A percentile compares a stretch with the other conserved stretches of the same genome.
Evolutionary conservation across 2,113 vertebrate genomes (phyloP).

Genomic region (Sminthopsis crassicaudata): DNA sequence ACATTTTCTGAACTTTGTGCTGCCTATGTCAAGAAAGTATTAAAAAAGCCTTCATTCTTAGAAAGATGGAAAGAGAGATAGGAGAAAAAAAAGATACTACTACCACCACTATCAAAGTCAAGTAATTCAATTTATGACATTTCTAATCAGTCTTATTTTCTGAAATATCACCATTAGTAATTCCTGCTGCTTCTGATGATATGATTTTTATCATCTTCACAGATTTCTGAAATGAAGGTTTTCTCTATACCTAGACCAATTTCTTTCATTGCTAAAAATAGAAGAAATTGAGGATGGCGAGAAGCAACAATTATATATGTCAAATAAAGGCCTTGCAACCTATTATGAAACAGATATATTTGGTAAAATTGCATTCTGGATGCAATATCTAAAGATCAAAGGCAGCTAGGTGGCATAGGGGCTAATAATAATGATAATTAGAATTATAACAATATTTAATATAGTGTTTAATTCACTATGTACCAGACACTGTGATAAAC

Average conservation of each 20-base stretch:
- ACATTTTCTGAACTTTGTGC: constrained; percentile 35
- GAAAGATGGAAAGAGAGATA: constrained; percentile 32
- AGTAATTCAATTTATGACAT: constrained; percentile 14
- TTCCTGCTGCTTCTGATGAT: neutral
- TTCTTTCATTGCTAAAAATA: constrained; percentile 18
- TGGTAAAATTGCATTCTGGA: constrained; percentile 38
- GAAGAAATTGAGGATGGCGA: constrained; percentile 25
- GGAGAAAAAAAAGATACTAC: constrained; percentile 33
- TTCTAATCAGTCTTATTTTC: neutral
- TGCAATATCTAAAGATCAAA: constrained; percentile 15
- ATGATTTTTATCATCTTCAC: constrained; percentile 6
- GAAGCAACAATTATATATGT: neutral
- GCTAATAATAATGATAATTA: neutral
- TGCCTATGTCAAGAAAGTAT: constrained; percentile 11
- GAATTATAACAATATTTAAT: neutral
- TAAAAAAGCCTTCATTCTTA: constrained; percentile 20
- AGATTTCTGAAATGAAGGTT: constrained; percentile 21
- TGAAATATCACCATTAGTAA: neutral
- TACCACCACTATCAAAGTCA: constrained; percentile 33
- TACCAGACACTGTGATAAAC: neutral
- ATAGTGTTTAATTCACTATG: neutral
- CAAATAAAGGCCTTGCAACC: neutral
- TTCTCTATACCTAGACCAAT: neutral
- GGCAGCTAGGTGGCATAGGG: neutral
- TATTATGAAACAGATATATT: neutral